A percentile compares a stretch with the other conserved stretches of the same genome.
Conservation (phyloP, 2,113 vertebrate species). For the Peucedramus taeniatus region DNA sequence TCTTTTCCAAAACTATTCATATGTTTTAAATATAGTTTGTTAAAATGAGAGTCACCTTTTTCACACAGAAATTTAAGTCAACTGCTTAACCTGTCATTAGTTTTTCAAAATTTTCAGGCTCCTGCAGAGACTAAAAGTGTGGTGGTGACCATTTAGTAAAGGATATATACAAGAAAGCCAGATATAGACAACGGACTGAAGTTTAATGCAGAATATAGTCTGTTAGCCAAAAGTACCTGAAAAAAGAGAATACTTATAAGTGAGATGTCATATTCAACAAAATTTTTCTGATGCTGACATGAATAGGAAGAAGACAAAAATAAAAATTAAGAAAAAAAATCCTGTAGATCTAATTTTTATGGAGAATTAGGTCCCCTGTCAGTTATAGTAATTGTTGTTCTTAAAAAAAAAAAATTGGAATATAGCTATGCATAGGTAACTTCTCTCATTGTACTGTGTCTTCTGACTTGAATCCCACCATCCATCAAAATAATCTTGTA, state of each 20-base stretch:
- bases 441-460: neutral
- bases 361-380: neutral
- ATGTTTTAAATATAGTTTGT: neutral
- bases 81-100: neutral
- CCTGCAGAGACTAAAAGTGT: neutral
- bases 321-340: neutral
- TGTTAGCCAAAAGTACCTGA: neutral
- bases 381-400: neutral
- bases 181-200: neutral
- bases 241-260: neutral
- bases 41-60: neutral
- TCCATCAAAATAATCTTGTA: neutral
- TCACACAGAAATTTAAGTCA: neutral
- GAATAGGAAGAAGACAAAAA: neutral
- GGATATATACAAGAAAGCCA: neutral
- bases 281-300: neutral
- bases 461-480: fast-evolving
- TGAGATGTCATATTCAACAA: neutral
- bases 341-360: neutral
- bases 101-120: neutral
- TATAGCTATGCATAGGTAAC: neutral
- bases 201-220: neutral
- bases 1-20: neutral
- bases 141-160: neutral
- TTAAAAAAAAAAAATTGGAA: neutral